A percentile compares a stretch with the other conserved stretches of the same genome.
Conservation (phyloP, 2,888 invertebrate species). For the Sarcophaga subvicina region DNA sequence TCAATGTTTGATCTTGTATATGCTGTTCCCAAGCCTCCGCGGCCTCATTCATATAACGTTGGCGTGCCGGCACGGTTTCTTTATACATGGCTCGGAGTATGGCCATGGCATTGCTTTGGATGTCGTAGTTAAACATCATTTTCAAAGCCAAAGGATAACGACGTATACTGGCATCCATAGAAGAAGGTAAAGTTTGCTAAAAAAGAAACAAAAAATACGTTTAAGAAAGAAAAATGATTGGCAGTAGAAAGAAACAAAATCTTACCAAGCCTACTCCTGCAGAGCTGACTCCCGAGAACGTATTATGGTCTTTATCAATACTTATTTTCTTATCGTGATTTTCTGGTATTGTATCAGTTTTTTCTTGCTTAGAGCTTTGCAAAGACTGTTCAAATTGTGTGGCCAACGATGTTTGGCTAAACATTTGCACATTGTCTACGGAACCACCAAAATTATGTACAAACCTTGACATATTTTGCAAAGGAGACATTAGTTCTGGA, state of each 20-base stretch:
- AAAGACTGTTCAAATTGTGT: constrained; percentile 74
- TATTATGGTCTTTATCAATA: not conserved
- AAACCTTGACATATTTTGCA: constrained; percentile 80
- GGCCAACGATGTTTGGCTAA: constrained; percentile 75
- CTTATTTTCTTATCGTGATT: constrained; percentile 25
- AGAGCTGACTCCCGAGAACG: constrained; percentile 66
- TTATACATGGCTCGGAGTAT: constrained; percentile 91
- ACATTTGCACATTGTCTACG: constrained; percentile 78
- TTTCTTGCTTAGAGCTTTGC: not conserved
- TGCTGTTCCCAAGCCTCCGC: constrained; percentile 84
- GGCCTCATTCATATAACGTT: constrained; percentile 80
- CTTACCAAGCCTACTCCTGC: constrained; percentile 72
- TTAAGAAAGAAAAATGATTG: not conserved
- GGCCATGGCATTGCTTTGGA: constrained; percentile 89
- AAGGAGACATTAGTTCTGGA: constrained; percentile 78
- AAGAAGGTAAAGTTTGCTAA: constrained; percentile 71
- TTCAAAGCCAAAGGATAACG: constrained; percentile 89
- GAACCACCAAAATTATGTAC: constrained; percentile 81
- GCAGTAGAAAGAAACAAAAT: not conserved
- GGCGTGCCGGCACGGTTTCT: constrained; percentile 90
- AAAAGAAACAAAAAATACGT: not conserved
- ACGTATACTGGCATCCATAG: constrained; percentile 71
- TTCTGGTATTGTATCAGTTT: not conserved
- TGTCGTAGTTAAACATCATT: constrained; percentile 96
- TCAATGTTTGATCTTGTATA: constrained; percentile 83